Evolutionary conservation across 2,888 invertebrate species (phyloP), one percentile per base, ranked within the genome.

Genomic region (Rapana venosa): DNA sequence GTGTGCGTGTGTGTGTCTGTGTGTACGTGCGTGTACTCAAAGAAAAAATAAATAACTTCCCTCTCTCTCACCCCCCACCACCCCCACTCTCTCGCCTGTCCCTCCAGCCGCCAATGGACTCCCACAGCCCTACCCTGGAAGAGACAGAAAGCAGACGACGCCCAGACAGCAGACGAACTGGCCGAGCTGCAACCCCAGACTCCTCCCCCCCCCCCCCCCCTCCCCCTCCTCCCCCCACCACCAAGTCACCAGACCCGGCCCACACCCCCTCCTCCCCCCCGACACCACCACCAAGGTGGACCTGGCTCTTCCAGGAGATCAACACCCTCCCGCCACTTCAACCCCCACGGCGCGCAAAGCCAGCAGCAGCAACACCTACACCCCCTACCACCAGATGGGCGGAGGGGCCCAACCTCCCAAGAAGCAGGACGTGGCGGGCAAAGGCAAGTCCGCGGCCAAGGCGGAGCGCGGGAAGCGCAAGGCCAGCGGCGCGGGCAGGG

Each of bases 301-400:
- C 84, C 58, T 84, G 30, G 5, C 61, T 26, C 66, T 87, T 6
- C 70, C 86, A 20, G 86, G 70, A n/a, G 86, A 87, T 26, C 13
- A 30, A 30, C 58, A 22, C 6, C 22, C 47, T n/a, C 47, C 47
- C 20, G 26, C 83, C 81, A 35, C 15, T 58, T 13, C 56, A 30
- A 20, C 13, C 30, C 13, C 58, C 36, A 0, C 30, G 30, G 11
- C 30, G 4, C 20, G 22, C 20, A 35, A 22, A 4, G 26, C 26
- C 26, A 30, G 20, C 35, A 85, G 8, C 56, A 26, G 84, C 58
- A 87, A 87, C 86, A 6, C 66, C 66, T 87, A 87, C 66, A 87
- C 86, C 66, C 66, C 86, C 0, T 87, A 87, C 86, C n/a, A 66
- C 35, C 17, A n/a, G 11, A 66, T 87, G 86, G 70, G 70, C 32